Evolutionary conservation across 2,888 invertebrate species (phyloP).

Genomic region (Piscicola geometra): DNA sequence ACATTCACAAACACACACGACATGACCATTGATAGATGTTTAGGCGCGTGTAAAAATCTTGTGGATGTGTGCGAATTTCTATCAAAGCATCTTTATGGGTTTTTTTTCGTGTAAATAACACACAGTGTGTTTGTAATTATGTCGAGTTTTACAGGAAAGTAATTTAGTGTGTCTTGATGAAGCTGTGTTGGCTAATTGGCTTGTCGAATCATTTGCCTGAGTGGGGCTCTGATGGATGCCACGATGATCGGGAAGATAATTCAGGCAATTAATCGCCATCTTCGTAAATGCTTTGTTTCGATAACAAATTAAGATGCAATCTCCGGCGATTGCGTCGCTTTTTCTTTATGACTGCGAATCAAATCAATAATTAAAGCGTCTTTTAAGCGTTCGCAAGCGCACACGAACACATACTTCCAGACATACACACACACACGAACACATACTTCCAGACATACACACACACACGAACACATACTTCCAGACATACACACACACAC

Average conservation of each 20-base stretch:
- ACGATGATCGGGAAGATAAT: constrained; percentile 31
- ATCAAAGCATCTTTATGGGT: too few species aligned
- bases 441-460: constrained; percentile 4
- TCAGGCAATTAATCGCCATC: constrained; percentile 30
- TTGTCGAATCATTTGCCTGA: constrained; percentile 28
- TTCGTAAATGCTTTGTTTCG: constrained; percentile 2
- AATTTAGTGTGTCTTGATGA: not conserved
- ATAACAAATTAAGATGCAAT: constrained; percentile 3
- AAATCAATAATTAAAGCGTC: not conserved
- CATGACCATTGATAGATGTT: too few species aligned
- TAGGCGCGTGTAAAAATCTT: too few species aligned
- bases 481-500: not conserved
- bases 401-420: not conserved
- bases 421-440: constrained; percentile 2
- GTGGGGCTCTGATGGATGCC: constrained; percentile 25
- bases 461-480: not conserved
- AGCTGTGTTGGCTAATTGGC: constrained; percentile 22
- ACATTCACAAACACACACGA: too few species aligned
- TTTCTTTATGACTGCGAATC: not conserved
- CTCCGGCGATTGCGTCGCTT: constrained; percentile 12
- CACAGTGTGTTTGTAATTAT: too few species aligned
- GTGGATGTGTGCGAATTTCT: too few species aligned
- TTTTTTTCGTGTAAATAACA: too few species aligned
- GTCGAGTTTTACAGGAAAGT: too few species aligned
- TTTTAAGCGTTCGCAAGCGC: not conserved